phyloP scores from a whole-genome alignment of 1,140 invertebrate species.

The Bilobella aurantiaca region DNA sequence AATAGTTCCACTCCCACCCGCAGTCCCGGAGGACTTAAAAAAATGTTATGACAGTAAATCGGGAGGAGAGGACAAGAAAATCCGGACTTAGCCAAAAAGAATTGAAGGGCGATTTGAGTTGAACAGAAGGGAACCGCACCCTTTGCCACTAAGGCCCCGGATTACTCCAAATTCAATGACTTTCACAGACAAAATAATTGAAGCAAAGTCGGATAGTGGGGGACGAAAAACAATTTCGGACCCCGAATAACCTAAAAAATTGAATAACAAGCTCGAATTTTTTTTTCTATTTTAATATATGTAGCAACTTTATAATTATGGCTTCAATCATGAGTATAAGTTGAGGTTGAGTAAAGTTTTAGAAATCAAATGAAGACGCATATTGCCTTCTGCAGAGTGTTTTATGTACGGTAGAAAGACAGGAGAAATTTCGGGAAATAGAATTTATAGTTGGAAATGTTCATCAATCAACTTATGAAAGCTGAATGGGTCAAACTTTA shows the following conservation, averaged over 20 bases:
- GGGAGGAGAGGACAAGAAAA: neutral
- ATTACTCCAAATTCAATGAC: constrained; percentile 1
- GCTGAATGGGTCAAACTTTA: too few species aligned
- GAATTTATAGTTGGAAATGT: neutral
- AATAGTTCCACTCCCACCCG: neutral
- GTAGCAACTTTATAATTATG: too few species aligned
- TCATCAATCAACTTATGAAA: too few species aligned
- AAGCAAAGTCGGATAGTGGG: neutral
- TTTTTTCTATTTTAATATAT: too few species aligned
- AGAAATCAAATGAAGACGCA: too few species aligned
- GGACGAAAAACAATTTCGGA: too few species aligned
- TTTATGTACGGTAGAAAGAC: too few species aligned
- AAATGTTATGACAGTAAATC: constrained; percentile 7
- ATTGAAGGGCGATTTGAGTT: neutral
- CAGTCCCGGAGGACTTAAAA: neutral
- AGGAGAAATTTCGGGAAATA: neutral
- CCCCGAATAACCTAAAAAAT: too few species aligned
- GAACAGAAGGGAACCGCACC: neutral
- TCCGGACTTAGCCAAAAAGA: neutral
- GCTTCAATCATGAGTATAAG: too few species aligned
- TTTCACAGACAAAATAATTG: neutral
- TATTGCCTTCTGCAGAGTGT: too few species aligned
- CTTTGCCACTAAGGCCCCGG: neutral
- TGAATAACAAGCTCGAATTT: too few species aligned
- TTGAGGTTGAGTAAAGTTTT: too few species aligned